Percentiles rank a stretch among this genome's conserved stretches.
These are phyloP conservation scores for Lepidotrigona ventralis DNA, from an alignment of 1,140 invertebrate species.

Conservation along the genomic window DNA sequence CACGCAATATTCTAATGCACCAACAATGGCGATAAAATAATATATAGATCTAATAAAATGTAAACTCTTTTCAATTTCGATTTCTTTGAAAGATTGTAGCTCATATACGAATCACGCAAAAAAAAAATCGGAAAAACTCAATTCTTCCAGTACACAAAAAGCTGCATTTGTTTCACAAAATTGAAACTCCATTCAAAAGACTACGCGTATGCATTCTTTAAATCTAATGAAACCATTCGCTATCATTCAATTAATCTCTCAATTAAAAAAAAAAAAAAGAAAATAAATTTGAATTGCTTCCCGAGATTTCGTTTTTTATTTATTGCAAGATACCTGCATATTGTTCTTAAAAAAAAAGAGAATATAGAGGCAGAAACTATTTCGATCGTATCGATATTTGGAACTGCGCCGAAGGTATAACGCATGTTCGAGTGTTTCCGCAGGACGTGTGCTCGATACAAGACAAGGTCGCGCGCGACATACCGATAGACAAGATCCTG, in stretches of 20 bases:
- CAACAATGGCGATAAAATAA: too few species aligned
- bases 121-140: not conserved
- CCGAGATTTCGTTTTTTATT: not conserved
- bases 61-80: not conserved
- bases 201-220: not conserved
- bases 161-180: not conserved
- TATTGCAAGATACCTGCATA: not conserved
- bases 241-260: not conserved
- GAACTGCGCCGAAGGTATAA: not conserved
- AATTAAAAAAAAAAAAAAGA: not conserved
- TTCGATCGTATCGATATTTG: constrained; percentile 3
- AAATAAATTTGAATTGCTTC: not conserved
- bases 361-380: not conserved
- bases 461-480: constrained; percentile 37
- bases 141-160: not conserved
- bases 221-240: not conserved
- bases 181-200: not conserved
- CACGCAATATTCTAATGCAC: too few species aligned
- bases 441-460: constrained; percentile 39
- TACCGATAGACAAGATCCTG: constrained; percentile 37
- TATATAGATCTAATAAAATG: not conserved
- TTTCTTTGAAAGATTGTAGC: not conserved
- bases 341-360: not conserved
- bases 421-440: constrained; percentile 31
- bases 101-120: too few species aligned